Evolutionary conservation across 2,888 invertebrate species (phyloP).

Genomic region (Coremacera marginata): DNA sequence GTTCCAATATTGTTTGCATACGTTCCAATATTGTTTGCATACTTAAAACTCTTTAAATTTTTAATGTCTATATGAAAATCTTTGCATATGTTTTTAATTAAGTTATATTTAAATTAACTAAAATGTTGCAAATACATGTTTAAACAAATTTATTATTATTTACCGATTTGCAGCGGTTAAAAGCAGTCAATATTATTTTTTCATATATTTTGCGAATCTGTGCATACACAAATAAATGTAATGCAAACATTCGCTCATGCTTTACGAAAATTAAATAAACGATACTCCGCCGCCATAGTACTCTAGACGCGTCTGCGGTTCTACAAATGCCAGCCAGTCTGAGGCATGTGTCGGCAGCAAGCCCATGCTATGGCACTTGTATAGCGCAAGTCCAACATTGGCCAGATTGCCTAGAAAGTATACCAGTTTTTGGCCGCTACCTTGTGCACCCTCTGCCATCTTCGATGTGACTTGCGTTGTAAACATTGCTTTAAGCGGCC

Average conservation of each 20-base stretch:
- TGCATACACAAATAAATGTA: constrained; percentile 31
- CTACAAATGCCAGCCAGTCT: constrained; percentile 98
- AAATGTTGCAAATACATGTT: background rate
- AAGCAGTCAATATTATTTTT: background rate
- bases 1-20: too few species aligned
- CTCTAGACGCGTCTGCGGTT: constrained; percentile 87
- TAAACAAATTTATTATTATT: background rate
- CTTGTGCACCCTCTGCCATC: constrained; percentile 93
- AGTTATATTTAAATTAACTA: background rate
- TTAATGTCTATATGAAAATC: too few species aligned
- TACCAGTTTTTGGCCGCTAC: constrained; percentile 90
- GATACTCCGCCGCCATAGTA: constrained; percentile 87
- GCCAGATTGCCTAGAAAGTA: constrained; percentile 94
- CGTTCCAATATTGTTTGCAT: too few species aligned
- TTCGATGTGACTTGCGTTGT: constrained; percentile 91
- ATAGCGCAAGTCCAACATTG: constrained; percentile 90
- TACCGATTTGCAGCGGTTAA: background rate
- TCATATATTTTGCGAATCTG: constrained; percentile 35
- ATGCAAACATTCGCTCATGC: background rate
- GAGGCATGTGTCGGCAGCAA: constrained; percentile 96
- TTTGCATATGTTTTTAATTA: background rate
- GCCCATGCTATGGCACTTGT: constrained; percentile 99
- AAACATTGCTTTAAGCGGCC: constrained; percentile 96
- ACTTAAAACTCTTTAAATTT: too few species aligned
- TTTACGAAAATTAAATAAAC: constrained; percentile 68